phyloP scores from a whole-genome alignment of 2,113 vertebrate genomes.

The Neodon shergylaensis region DNA sequence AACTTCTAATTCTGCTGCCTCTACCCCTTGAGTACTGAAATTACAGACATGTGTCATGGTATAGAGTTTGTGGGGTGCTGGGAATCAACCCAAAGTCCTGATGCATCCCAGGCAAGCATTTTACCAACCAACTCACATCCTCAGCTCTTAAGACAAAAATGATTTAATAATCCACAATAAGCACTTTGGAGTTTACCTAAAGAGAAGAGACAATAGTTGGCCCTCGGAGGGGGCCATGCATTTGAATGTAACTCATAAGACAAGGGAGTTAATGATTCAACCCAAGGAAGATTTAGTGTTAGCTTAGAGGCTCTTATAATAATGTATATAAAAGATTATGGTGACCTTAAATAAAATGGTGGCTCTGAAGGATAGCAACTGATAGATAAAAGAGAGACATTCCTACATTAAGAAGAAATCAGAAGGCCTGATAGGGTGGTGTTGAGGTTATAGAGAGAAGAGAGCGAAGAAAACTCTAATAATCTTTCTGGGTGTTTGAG shows the following conservation, averaged over 20 bases:
- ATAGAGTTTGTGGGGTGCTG: neutral
- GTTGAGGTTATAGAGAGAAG: neutral
- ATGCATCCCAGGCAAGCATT: neutral
- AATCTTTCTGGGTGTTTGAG: neutral
- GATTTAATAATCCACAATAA: neutral
- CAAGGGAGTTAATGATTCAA: neutral
- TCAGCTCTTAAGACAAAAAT: neutral
- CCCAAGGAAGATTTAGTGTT: neutral
- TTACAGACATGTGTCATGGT: neutral
- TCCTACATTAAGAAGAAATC: slow-evolving; percentile 11
- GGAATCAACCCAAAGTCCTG: neutral
- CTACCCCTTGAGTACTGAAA: neutral
- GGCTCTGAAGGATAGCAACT: neutral
- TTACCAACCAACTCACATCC: neutral
- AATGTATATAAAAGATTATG: neutral
- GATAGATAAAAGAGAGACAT: neutral
- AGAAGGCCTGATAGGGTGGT: neutral
- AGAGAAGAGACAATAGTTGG: neutral
- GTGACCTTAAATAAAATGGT: neutral
- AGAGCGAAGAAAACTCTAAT: neutral
- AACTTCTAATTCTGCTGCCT: neutral
- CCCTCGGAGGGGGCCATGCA: neutral
- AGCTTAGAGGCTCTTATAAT: neutral
- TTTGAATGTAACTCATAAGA: neutral
- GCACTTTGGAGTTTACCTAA: neutral